phyloP scores from a whole-genome alignment of 2,888 invertebrate genomes.

The Coremacera marginata region DNA sequence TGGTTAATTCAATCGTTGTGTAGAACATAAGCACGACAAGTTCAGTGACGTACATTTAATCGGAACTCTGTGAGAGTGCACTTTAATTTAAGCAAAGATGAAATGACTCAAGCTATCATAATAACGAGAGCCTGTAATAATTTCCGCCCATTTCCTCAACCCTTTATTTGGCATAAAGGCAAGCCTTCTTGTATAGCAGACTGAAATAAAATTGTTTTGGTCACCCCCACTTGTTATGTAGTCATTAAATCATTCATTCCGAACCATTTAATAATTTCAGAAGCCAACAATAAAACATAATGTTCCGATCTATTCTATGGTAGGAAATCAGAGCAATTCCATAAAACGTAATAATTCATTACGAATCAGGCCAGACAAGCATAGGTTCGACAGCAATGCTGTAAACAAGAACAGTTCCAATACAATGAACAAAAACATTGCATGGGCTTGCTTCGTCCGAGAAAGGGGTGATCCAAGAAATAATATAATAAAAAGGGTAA shows the following conservation, averaged over 20 bases:
- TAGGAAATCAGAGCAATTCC: conserved; percentile 43
- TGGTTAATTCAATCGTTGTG: too few relatives aligned
- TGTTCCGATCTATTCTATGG: conserved; percentile 36
- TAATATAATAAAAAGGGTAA: conserved; percentile 33
- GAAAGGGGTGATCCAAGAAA: conserved; percentile 31
- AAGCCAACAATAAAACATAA: conserved; percentile 32
- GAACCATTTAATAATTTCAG: conserved; percentile 60
- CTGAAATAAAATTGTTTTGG: background rate
- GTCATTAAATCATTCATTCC: conserved; percentile 66
- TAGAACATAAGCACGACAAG: too few relatives aligned
- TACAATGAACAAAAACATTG: conserved; percentile 44
- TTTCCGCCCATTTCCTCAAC: conserved; percentile 38
- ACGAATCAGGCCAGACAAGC: conserved; percentile 47
- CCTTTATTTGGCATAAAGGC: conserved; percentile 27
- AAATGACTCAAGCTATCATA: too few relatives aligned
- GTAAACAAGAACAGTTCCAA: conserved; percentile 34
- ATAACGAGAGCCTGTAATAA: background rate
- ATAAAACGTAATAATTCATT: conserved; percentile 57
- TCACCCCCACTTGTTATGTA: conserved; percentile 24
- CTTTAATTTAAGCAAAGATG: too few relatives aligned
- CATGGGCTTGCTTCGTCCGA: conserved; percentile 21
- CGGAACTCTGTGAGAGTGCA: background rate
- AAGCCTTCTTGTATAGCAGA: background rate
- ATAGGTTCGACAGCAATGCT: conserved; percentile 7
- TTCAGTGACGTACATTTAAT: background rate